Evolutionary conservation across 2,888 invertebrate genomes (phyloP).

Genomic region (Euphydryas editha): DNA sequence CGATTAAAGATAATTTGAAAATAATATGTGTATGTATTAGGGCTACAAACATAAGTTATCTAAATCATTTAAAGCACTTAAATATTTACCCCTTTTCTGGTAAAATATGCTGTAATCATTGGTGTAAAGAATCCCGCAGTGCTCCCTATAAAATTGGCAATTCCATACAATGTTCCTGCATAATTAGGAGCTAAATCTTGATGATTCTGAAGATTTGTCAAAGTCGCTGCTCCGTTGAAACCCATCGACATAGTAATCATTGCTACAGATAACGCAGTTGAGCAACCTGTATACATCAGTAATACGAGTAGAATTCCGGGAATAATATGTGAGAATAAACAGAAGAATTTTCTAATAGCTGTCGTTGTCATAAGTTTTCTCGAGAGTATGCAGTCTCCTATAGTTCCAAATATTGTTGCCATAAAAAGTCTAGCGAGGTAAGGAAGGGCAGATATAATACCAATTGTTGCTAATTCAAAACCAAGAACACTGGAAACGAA

Average conservation of each 20-base stretch:
- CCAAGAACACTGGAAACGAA: slow-evolving; percentile 89
- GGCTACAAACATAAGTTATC: no score
- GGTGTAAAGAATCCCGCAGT: slow-evolving; percentile 90
- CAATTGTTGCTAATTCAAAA: slow-evolving; percentile 88
- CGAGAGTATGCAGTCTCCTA: slow-evolving; percentile 85
- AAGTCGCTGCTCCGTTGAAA: slow-evolving; percentile 85
- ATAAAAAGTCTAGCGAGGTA: slow-evolving; percentile 87
- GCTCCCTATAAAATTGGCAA: slow-evolving; percentile 89
- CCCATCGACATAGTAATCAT: slow-evolving; percentile 87
- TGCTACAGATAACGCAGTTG: slow-evolving; percentile 84
- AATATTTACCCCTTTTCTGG: slow-evolving; percentile 73
- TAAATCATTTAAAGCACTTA: neutral
- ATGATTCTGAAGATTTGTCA: slow-evolving; percentile 85
- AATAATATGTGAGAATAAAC: slow-evolving; percentile 84
- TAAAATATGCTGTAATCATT: slow-evolving; percentile 87
- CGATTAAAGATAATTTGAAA: no score
- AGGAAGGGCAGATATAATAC: slow-evolving; percentile 87
- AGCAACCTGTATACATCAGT: slow-evolving; percentile 85
- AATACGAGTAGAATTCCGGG: slow-evolving; percentile 80
- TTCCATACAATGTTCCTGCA: slow-evolving; percentile 90
- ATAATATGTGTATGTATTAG: no score
- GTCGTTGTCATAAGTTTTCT: slow-evolving; percentile 72
- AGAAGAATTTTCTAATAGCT: slow-evolving; percentile 85
- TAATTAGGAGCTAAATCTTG: slow-evolving; percentile 91
- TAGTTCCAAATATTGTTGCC: slow-evolving; percentile 88